Conservation (phyloP, 64 coral and sea anemone genomes). For the Trachythela sp. region DNA sequence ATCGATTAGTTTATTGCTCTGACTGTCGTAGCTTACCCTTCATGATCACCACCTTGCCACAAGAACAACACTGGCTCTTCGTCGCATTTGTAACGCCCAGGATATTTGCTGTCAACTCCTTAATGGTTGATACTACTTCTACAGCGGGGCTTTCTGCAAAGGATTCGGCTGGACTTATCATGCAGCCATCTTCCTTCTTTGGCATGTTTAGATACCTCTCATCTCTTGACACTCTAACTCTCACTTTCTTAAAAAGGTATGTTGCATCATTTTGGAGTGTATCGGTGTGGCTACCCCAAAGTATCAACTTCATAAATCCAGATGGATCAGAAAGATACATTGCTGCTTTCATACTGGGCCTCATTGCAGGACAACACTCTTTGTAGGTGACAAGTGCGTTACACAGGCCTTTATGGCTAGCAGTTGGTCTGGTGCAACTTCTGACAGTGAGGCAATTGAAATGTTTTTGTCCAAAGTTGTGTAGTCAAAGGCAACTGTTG, state of each 20-base stretch:
- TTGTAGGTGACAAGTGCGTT: slow-evolving; percentile 34
- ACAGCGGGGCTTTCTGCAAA: slow-evolving; percentile 32
- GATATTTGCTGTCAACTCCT: slow-evolving; percentile 52
- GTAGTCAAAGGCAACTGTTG: slow-evolving; percentile 52
- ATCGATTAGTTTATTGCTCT: too few species aligned
- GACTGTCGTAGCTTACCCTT: too few species aligned
- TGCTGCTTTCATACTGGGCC: slow-evolving; percentile 68
- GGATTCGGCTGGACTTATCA: slow-evolving; percentile 32
- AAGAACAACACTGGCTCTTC: too few species aligned
- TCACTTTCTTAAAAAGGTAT: too few species aligned
- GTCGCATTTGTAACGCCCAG: slow-evolving; percentile 14
- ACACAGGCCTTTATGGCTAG: slow-evolving; percentile 59
- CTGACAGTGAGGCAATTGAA: slow-evolving; percentile 55
- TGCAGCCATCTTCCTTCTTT: slow-evolving; percentile 65
- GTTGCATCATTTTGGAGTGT: too few species aligned
- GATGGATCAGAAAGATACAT: slow-evolving; percentile 59
- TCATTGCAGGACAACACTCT: slow-evolving; percentile 52
- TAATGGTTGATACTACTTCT: slow-evolving; percentile 40
- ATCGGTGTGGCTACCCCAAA: slow-evolving; percentile 68
- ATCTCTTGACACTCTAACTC: slow-evolving; percentile 44
- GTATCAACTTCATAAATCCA: slow-evolving; percentile 61
- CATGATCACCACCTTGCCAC: too few species aligned
- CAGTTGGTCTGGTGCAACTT: slow-evolving; percentile 62
- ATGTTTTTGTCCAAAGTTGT: slow-evolving; percentile 47
- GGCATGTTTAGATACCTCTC: slow-evolving; percentile 71